Percentiles rank a stretch among this genome's conserved stretches.
Evolutionary conservation across 2,113 vertebrate species (phyloP).

Genomic region (Recurvirostra avosetta): DNA sequence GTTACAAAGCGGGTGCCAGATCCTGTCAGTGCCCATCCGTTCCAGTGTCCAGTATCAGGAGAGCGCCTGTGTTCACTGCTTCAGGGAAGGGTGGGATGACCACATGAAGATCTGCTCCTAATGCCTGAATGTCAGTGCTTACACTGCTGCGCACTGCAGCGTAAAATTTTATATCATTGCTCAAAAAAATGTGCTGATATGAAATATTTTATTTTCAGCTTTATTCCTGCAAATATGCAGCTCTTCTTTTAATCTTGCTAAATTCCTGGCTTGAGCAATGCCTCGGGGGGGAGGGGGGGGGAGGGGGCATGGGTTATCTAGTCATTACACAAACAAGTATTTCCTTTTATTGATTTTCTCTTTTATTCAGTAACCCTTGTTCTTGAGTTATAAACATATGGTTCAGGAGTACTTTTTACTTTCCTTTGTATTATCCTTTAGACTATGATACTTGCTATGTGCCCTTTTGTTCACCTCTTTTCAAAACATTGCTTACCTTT

Average conservation of each 20-base stretch:
- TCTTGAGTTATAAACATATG: background rate
- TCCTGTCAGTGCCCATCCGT: background rate
- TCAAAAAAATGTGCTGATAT: background rate
- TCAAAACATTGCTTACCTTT: background rate
- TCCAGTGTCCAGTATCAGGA: background rate
- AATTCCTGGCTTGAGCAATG: background rate
- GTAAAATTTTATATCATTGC: background rate
- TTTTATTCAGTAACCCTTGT: background rate
- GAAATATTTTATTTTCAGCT: background rate
- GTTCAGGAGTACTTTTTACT: background rate
- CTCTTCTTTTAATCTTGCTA: background rate
- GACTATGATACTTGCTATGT: background rate
- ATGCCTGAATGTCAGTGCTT: background rate
- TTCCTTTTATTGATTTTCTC: background rate
- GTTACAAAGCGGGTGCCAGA: background rate
- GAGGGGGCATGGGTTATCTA: background rate
- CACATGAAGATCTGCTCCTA: background rate
- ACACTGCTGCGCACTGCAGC: background rate
- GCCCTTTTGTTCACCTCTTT: background rate
- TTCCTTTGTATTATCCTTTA: background rate
- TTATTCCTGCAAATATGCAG: background rate
- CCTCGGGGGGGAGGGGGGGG: too few relatives aligned
- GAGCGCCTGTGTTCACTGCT: background rate
- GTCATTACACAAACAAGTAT: background rate
- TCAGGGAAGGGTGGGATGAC: background rate